Conservation (phyloP, 2,888 invertebrate species). For the Leptopilina drosophilae region DNA sequence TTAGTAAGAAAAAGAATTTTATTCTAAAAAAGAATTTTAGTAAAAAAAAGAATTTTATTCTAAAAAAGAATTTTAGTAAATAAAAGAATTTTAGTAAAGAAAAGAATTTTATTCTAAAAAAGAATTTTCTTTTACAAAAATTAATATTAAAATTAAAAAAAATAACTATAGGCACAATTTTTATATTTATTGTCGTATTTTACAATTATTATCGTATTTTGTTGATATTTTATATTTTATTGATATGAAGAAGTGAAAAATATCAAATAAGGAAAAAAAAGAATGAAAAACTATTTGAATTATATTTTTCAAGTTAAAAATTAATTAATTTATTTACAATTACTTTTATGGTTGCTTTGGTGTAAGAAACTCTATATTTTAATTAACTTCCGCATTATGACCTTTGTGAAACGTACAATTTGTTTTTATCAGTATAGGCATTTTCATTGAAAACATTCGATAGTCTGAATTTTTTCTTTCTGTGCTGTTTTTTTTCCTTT, state of each 20-base stretch:
- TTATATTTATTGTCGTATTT: no score
- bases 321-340: neutral
- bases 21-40: no score
- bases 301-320: neutral
- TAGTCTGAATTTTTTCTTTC: neutral
- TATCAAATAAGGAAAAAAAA: neutral
- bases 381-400: slow-evolving; percentile 12
- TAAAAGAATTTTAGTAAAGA: no score
- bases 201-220: no score
- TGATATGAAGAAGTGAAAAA: neutral
- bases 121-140: neutral
- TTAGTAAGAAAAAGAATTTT: no score
- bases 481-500: neutral
- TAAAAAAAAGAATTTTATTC: no score
- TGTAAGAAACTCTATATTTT: neutral
- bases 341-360: neutral
- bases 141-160: neutral
- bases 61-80: no score
- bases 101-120: no score
- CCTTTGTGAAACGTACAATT: slow-evolving; percentile 28
- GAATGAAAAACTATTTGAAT: no score
- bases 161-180: neutral
- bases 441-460: neutral
- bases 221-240: no score
- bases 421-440: neutral